phyloP scores from a whole-genome alignment of 2,113 vertebrate genomes.

The Microtus ochrogaster region DNA sequence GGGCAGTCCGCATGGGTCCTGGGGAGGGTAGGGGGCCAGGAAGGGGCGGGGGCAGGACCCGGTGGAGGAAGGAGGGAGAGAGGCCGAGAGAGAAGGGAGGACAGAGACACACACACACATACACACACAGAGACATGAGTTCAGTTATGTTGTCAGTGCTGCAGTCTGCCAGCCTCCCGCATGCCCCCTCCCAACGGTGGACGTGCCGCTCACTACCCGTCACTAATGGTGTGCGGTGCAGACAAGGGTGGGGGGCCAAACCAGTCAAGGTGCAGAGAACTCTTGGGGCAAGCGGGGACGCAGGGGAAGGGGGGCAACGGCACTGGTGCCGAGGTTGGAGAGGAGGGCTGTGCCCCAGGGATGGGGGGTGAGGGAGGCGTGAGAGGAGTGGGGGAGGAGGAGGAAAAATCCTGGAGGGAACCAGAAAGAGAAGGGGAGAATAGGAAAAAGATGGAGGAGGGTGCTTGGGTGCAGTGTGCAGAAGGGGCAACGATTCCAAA shows the following conservation, averaged over 20 bases:
- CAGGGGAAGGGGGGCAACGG: conserved; percentile 31
- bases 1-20: conserved; percentile 99
- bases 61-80: conserved; percentile 58
- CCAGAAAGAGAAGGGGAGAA: conserved; percentile 45
- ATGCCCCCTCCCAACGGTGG: conserved; percentile 84
- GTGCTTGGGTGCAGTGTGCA: conserved; percentile 81
- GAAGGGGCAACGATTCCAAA: conserved; percentile 84
- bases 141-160: conserved; percentile 83
- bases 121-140: conserved; percentile 86
- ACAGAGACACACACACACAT: conserved; percentile 83
- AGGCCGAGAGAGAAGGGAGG: conserved; percentile 77
- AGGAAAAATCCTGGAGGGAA: conserved; percentile 48
- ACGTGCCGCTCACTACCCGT: conserved; percentile 77
- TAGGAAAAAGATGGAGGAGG: conserved; percentile 70
- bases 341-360: conserved; percentile 83
- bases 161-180: conserved; percentile 82
- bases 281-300: conserved; percentile 80
- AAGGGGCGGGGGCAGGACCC: conserved; percentile 84
- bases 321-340: conserved; percentile 71
- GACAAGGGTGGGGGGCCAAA: conserved; percentile 81
- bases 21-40: conserved; percentile 85
- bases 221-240: conserved; percentile 79
- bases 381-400: conserved; percentile 74
- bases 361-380: conserved; percentile 80
- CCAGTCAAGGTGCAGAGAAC: conserved; percentile 84